phyloP scores from a whole-genome alignment of 2,113 vertebrate species.

The Delphinapterus leucas region DNA sequence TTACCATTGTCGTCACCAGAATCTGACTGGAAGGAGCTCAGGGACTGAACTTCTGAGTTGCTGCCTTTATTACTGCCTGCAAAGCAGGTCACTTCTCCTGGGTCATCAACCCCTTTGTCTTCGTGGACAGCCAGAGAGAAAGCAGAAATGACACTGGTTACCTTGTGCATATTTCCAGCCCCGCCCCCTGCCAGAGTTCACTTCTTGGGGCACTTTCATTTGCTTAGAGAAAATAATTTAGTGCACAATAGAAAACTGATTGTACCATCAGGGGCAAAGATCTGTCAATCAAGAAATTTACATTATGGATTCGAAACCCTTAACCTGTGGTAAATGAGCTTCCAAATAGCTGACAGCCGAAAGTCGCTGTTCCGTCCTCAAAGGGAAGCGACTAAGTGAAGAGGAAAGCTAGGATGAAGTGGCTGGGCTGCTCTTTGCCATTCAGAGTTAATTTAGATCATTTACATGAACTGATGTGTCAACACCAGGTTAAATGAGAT shows the following conservation, averaged over 20 bases:
- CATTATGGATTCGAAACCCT: conserved; percentile 60
- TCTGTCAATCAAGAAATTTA: conserved; percentile 65
- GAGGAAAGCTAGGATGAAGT: conserved; percentile 41
- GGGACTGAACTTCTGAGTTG: conserved; percentile 96
- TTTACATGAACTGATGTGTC: conserved; percentile 65
- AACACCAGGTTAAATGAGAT: conserved; percentile 74
- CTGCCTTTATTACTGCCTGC: conserved; percentile 96
- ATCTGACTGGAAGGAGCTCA: conserved; percentile 97
- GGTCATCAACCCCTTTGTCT: conserved; percentile 92
- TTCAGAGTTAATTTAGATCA: conserved; percentile 67
- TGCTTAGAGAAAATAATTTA: conserved; percentile 63
- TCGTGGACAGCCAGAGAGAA: conserved; percentile 72
- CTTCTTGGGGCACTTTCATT: conserved; percentile 15
- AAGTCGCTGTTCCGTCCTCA: conserved; percentile 25
- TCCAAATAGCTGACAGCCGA: conserved; percentile 67
- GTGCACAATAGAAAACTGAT: conserved; percentile 49
- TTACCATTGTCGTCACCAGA: conserved; percentile 98
- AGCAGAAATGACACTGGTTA: conserved; percentile 74
- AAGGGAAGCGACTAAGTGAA: neutral
- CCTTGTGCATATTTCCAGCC: neutral
- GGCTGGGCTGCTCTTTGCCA: conserved; percentile 42
- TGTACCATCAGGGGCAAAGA: conserved; percentile 50
- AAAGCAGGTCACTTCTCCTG: conserved; percentile 94
- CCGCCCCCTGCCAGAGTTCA: neutral
- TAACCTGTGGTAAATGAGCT: conserved; percentile 57